Conservation (phyloP, 2,888 invertebrate genomes). For the Tachina lurida region DNA sequence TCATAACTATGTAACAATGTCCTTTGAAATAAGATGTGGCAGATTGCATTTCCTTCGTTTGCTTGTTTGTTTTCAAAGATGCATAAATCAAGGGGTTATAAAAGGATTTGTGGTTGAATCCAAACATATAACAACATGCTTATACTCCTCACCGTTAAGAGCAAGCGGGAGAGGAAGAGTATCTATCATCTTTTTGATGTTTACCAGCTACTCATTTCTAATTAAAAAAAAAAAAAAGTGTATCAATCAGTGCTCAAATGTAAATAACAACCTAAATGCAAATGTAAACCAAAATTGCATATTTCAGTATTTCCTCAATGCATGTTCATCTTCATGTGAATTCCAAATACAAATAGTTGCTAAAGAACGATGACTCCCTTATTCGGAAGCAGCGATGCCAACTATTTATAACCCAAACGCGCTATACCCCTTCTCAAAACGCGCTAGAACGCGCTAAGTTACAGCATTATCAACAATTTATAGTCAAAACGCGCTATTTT, state of each 20-base stretch:
- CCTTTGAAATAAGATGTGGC: conserved; percentile 37
- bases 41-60: conserved; percentile 51
- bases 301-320: conserved; percentile 3
- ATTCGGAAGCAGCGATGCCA: too few species aligned
- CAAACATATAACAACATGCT: conserved; percentile 51
- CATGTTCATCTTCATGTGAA: conserved; percentile 28
- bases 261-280: conserved; percentile 60
- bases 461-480: too few species aligned
- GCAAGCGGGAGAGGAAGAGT: conserved; percentile 62
- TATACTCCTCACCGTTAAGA: conserved; percentile 32
- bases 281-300: conserved; percentile 41
- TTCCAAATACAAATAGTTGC: conserved; percentile 55
- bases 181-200: conserved; percentile 44
- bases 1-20: neutral
- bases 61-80: conserved; percentile 53
- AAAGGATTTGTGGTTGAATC: conserved; percentile 72
- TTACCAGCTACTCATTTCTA: conserved; percentile 62
- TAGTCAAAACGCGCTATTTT: too few species aligned
- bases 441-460: too few species aligned
- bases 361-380: conserved; percentile 46
- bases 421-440: too few species aligned
- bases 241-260: conserved; percentile 62
- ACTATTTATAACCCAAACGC: too few species aligned
- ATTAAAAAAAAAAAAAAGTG: conserved; percentile 60
- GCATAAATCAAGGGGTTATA: conserved; percentile 69